A percentile compares a stretch with the other conserved stretches of the same genome.
Evolutionary conservation across 2,113 vertebrate species (phyloP).

Genomic region (Balaenoptera acutorostrata): DNA sequence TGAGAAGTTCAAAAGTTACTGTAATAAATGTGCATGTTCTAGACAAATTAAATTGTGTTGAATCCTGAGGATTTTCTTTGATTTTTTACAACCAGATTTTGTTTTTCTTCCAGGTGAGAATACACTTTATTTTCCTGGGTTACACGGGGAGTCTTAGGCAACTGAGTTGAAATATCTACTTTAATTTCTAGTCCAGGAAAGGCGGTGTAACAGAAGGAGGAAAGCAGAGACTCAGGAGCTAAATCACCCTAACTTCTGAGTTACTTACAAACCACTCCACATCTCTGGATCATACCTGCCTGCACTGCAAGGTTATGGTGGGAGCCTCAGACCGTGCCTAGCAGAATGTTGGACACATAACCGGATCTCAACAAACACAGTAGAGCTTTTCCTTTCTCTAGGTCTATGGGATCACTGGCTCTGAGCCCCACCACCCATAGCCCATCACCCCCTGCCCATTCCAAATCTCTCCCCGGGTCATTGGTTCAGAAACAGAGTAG

Average conservation of each 20-base stretch:
- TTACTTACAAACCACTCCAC: neutral
- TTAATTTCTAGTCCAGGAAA: conserved; percentile 8
- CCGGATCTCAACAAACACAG: neutral
- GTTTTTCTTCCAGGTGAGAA: neutral
- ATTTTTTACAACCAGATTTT: neutral
- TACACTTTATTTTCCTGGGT: neutral
- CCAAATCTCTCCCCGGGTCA: neutral
- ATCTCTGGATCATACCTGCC: neutral
- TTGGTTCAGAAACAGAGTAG: neutral
- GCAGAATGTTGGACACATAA: neutral
- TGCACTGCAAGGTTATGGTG: neutral
- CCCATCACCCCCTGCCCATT: neutral
- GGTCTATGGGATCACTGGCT: neutral
- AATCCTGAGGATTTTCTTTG: neutral
- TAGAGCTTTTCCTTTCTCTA: neutral
- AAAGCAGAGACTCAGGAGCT: neutral
- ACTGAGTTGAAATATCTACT: neutral
- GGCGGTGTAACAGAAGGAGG: neutral
- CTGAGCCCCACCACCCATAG: neutral
- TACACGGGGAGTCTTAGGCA: neutral
- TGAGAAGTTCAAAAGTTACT: neutral
- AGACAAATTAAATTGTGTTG: neutral
- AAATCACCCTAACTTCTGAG: neutral
- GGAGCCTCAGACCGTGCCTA: neutral
- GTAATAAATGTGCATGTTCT: neutral